phyloP scores from a whole-genome alignment of 2,888 invertebrate species.

The Caenorhabditis sp. region DNA sequence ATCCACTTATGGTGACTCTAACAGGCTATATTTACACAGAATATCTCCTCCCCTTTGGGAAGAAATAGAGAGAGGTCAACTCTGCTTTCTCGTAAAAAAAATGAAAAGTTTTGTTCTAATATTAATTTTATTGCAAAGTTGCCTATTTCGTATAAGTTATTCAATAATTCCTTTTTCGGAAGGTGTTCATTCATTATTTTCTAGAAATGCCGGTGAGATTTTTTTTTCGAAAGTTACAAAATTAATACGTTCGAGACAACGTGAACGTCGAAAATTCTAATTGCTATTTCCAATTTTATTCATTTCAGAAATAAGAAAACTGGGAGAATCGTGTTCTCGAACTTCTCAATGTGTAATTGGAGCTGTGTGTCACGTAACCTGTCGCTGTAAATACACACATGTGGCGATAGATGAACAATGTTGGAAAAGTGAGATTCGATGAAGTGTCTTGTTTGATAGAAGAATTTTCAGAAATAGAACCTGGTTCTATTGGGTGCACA shows the following conservation, averaged over 20 bases:
- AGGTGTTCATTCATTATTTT: conserved; percentile 33
- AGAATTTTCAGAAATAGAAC: conserved; percentile 53
- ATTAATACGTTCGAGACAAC: too few relatives aligned
- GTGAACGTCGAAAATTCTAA: neutral
- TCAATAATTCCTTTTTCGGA: conserved; percentile 32
- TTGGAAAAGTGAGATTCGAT: conserved; percentile 55
- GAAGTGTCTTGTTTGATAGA: too few relatives aligned
- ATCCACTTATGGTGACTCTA: neutral
- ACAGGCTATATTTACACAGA: neutral
- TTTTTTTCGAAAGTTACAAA: neutral
- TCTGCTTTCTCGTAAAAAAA: neutral
- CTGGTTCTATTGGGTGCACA: conserved; percentile 61
- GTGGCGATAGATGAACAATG: conserved; percentile 55
- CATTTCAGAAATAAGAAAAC: conserved; percentile 30
- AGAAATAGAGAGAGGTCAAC: neutral
- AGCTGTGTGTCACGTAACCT: conserved; percentile 53
- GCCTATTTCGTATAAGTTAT: neutral
- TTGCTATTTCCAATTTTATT: neutral
- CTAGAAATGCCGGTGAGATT: conserved; percentile 20
- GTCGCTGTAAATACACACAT: conserved; percentile 52
- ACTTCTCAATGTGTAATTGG: conserved; percentile 56
- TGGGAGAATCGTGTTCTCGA: conserved; percentile 50
- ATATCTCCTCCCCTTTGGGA: neutral
- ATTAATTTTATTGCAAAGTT: neutral
- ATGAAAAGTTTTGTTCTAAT: neutral